phyloP scores from a whole-genome alignment of 2,888 invertebrate species.

The Amiota minor region DNA sequence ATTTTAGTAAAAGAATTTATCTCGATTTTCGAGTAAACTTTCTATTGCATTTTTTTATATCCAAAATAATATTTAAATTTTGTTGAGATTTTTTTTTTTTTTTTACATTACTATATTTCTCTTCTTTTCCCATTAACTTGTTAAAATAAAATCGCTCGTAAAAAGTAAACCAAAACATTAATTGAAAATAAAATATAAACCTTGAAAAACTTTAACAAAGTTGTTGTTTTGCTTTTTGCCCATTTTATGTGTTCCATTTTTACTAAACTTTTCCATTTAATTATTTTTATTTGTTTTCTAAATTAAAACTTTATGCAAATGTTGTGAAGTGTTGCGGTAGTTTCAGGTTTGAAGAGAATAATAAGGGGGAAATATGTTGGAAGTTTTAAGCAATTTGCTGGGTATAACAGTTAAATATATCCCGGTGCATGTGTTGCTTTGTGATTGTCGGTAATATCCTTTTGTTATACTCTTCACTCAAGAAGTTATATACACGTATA shows the following conservation, averaged over 20 bases:
- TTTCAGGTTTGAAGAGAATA: neutral
- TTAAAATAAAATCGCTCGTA: neutral
- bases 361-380: too few species aligned
- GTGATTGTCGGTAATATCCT: slow-evolving; percentile 46
- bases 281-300: slow-evolving; percentile 31
- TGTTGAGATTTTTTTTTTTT: too few species aligned
- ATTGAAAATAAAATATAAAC: neutral
- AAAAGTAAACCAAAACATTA: neutral
- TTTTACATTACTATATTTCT: too few species aligned
- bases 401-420: neutral
- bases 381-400: neutral
- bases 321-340: neutral
- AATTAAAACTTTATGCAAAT: slow-evolving; percentile 54
- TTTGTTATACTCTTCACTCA: too few species aligned
- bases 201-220: neutral
- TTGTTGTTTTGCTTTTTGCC: neutral
- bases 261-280: neutral
- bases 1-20: slow-evolving; percentile 51
- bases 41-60: too few species aligned
- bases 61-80: too few species aligned
- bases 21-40: slow-evolving; percentile 43
- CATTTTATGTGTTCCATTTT: too few species aligned
- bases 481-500: too few species aligned
- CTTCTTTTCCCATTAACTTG: neutral
- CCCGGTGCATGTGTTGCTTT: slow-evolving; percentile 5